Base-by-base conservation (phyloP, 2,888 invertebrate species). In the Seira ritae region DNA sequence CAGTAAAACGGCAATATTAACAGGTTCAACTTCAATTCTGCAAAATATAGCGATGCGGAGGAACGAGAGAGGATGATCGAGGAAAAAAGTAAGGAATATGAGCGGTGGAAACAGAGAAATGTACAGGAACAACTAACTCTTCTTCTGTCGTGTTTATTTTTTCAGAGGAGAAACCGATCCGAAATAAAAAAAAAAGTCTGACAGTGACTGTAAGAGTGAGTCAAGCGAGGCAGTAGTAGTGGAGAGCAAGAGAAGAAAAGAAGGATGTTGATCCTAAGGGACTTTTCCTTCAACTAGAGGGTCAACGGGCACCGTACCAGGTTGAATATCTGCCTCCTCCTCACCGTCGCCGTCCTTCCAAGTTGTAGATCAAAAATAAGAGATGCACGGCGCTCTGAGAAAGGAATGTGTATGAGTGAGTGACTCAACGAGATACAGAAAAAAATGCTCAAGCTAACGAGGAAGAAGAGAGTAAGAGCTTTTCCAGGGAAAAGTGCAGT, bases 201-300 rank as follows among this genome's bases (percentile, higher is more conserved):
- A 67, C 82, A 76, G 65, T 76, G 55, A 55, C 55, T 12, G 17
- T 31, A 4, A 4, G 55, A 80, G 70, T n/a, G 74, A 71, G 75
- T 78, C 71, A 78, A 55, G 22, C 67, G 67, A 75, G 31, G 81
- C 68, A 78, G 70, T 8, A n/a, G n/a, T n/a, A n/a, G n/a, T n/a
- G n/a, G 31, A 31, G 31, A 31, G 66, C 65, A 70, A 65, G 76
- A 62, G 62, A 75, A 55, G n/a, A 42, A 31, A 3, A 62, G 66
- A 76, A 78, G 85, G 85, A 85, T 86, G 85, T 82, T 79, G 77
- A 87, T 88, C 85, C 84, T 84, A 73, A 81, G 87, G 86, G 87
- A 84, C 84, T 84, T 77, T 77, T 81, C 75, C 83, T 80, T 71
- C 75, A 84, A 87, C 87, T 87, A 86, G 85, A 85, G 86, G 87